Base-by-base conservation (phyloP, 2,113 vertebrate genomes). In the Puma concolor region DNA sequence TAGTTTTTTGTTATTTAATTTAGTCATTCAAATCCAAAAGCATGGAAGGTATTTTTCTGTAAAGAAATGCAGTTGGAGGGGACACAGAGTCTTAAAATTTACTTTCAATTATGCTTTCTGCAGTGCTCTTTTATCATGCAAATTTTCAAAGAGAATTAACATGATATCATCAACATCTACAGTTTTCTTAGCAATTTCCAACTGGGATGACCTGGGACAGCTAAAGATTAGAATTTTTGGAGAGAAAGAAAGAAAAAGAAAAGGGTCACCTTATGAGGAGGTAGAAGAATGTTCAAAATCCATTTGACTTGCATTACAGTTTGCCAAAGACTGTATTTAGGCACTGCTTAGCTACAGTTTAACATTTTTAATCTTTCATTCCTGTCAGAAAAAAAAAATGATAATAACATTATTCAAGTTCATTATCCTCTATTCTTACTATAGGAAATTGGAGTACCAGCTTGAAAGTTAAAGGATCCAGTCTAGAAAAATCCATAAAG, bases 101-200 rank as follows among this genome's bases (percentile, higher is more conserved):
- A 44, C 12, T 92, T 16, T 82, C 13, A 72, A 41, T 86, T 11
- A 71, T 54, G 25, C 29, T 96, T 82, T 71, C 57, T 48, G 11
- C 17, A 29, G 14, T 72, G 41, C 14, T 80, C 21, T 88, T 92
- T 96, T 88, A 85, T 93, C 88, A 93, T 19, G 9, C 4, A 96
- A 97, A 69, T 94, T 92, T 52, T 88, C 41, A 31, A 81, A 80
- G 76, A 90, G 63, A 92, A 87, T 92, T 88, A 92, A 57, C 67
- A 57, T 74, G n/a, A 38, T 84, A 50, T 87, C n/a, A 89, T 94
- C 94, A 92, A 84, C 44, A 87, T 19, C 31, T 91, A 88, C 60
- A 54, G 29, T 85, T 91, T 94, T 89, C 19, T 81, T 66, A 54
- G 88, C 71, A 91, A 72, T 27, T 92, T 95, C 88, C 84, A 96